Evolutionary conservation across 2,113 vertebrate genomes (phyloP).

Genomic region (Tachuris rubrigastra): DNA sequence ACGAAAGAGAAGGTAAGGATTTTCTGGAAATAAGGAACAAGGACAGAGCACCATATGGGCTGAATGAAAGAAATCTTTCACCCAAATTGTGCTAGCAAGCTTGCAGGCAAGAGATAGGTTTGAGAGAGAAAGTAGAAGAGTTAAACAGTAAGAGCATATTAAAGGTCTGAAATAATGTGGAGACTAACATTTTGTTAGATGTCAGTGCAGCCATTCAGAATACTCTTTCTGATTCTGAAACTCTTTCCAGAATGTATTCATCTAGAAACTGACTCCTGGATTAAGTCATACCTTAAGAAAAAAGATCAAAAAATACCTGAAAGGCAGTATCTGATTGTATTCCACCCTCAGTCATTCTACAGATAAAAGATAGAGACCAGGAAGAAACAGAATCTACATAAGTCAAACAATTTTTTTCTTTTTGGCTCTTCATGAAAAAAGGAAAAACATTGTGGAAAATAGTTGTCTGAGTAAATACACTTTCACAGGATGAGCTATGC

Average conservation of each 20-base stretch:
- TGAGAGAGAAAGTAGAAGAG: background rate
- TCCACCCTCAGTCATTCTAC: background rate
- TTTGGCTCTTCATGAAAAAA: background rate
- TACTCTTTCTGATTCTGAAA: background rate
- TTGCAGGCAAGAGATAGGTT: background rate
- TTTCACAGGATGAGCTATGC: background rate
- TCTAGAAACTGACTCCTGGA: background rate
- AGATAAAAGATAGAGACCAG: background rate
- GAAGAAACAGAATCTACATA: background rate
- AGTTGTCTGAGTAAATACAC: background rate
- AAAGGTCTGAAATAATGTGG: background rate
- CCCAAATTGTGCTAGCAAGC: background rate
- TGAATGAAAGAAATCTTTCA: background rate
- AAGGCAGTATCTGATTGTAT: background rate
- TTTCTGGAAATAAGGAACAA: background rate
- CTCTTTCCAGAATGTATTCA: background rate
- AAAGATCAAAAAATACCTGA: background rate
- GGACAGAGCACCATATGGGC: background rate
- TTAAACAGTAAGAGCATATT: background rate
- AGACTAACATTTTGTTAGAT: background rate
- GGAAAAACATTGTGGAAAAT: background rate
- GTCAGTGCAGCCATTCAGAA: background rate
- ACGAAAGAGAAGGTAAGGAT: background rate
- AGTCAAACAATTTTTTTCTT: background rate
- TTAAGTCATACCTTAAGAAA: background rate